Evolutionary conservation across 2,113 vertebrate species (phyloP), one percentile per base, ranked within the genome.

Genomic region (Neomonachus schauinslandi): DNA sequence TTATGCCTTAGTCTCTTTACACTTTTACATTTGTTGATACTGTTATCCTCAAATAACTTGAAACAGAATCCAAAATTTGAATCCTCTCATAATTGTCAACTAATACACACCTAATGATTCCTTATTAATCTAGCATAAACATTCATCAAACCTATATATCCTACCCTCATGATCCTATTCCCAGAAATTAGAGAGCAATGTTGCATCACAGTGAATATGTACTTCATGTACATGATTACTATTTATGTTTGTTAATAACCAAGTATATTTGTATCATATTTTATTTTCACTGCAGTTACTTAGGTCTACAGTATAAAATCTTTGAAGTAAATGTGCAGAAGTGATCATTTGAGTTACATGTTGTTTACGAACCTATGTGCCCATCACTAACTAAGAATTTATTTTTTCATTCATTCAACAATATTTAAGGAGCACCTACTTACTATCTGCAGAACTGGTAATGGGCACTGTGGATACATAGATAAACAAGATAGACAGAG

Each of bases 271-370:
- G 80, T 6, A 21, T 83, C 63, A 49, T 39, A 84, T 39, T 79
- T 96, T 46, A 74, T 88, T 87, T 93, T 79, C 71, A 63, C 9
- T 82, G 6, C 2, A 63, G 4, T 55, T 33, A 42, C 15, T 82
- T 65, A 79, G 26, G 14, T 67, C 22, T 87, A 61, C 5, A 24
- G 33, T 36, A 79, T 57, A 67, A 84, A 94, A 91, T 91, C 14
- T 63, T 97, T 63, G 21, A 91, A 94, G 24, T 16, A 90, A 90
- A 94, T 46, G 72, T 46, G 31, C 21, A 92, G 71, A 89, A 82
- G 16, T 61, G 49, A 83, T 82, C 1, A 79, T 67, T n/a, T 59
- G 22, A 77, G 6, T n/a, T 82, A 87, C 4, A 51, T 61, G n/a
- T 46, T 42, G 22, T 49, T 93, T 80, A 84, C 28, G 74, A 72